These are phyloP conservation scores for Tetranychus piercei DNA, from an alignment of 2,888 invertebrate species.

Conservation along the genomic window DNA sequence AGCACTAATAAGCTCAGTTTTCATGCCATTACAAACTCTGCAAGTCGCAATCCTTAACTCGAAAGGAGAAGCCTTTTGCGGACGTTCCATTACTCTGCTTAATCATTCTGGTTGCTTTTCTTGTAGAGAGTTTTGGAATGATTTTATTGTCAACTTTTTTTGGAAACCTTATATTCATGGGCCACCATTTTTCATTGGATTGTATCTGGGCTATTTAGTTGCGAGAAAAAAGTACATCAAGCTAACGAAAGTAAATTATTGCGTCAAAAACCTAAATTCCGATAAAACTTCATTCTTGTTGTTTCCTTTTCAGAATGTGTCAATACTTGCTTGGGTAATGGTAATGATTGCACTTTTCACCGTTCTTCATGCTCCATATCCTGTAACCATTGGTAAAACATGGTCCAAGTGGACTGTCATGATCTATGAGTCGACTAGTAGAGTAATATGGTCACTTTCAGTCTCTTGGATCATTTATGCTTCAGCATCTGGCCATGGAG, in stretches of 20 bases:
- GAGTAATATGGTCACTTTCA: constrained; percentile 3
- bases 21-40: no score
- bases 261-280: background rate
- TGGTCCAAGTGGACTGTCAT: background rate
- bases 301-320: background rate
- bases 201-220: constrained; percentile 13
- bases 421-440: background rate
- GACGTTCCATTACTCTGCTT: no score
- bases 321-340: background rate
- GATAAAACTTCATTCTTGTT: no score
- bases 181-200: constrained; percentile 13
- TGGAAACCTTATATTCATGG: constrained; percentile 13
- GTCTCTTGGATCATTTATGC: constrained; percentile 11
- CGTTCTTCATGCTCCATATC: background rate
- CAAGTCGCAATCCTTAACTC: no score
- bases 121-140: constrained; percentile 4
- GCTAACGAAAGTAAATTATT: constrained; percentile 8
- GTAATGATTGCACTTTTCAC: background rate
- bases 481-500: constrained; percentile 1
- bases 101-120: background rate
- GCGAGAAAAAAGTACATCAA: background rate
- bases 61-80: no score
- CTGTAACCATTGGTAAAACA: background rate
- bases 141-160: constrained; percentile 3
- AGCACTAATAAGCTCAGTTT: no score